phyloP scores from a whole-genome alignment of 2,113 vertebrate species.

The Colius striatus region DNA sequence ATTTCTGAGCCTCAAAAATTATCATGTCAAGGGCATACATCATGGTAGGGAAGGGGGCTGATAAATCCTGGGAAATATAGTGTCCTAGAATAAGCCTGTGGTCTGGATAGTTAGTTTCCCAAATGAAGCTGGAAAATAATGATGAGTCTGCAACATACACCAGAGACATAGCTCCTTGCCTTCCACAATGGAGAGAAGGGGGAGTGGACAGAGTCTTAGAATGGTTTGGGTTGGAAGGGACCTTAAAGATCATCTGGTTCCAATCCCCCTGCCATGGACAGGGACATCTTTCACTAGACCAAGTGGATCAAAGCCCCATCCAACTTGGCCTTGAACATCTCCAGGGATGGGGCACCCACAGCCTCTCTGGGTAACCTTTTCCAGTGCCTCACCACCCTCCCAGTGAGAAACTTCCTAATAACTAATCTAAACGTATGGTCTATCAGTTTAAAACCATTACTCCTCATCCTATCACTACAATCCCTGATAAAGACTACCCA shows the following conservation, averaged over 20 bases:
- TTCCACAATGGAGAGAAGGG: too few relatives aligned
- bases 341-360: too few relatives aligned
- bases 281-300: not conserved
- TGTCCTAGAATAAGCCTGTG: not conserved
- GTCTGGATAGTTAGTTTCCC: not conserved
- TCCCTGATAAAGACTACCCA: not conserved
- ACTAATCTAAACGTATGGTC: not conserved
- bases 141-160: too few relatives aligned
- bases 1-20: not conserved
- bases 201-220: too few relatives aligned
- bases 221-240: not conserved
- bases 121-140: too few relatives aligned
- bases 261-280: not conserved
- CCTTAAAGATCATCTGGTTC: not conserved
- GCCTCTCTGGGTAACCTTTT: too few relatives aligned
- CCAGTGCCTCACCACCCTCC: too few relatives aligned
- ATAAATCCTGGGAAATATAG: not conserved
- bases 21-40: not conserved
- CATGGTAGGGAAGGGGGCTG: not conserved
- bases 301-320: not conserved
- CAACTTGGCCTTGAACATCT: not conserved
- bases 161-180: too few relatives aligned
- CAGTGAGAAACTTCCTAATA: not conserved
- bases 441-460: not conserved
- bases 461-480: not conserved